Evolutionary conservation across 2,888 invertebrate species (phyloP).

Genomic region (Heterodera filipjevi): DNA sequence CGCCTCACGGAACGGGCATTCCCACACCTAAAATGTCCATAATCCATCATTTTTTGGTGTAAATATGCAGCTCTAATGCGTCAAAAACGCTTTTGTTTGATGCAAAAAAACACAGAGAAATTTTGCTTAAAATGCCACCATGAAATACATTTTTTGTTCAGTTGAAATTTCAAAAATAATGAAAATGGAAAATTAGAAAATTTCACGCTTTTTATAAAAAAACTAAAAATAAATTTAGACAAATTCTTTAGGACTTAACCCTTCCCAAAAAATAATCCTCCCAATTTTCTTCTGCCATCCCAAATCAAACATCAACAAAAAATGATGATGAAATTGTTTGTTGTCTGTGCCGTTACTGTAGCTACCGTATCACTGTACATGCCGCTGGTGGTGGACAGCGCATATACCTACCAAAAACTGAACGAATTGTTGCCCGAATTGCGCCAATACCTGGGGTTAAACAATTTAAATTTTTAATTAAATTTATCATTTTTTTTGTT

Average conservation of each 20-base stretch:
- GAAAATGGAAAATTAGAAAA: too few relatives aligned
- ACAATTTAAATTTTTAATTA: background rate
- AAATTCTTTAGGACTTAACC: background rate
- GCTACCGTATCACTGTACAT: background rate
- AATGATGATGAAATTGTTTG: background rate
- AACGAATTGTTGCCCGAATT: slow-evolving; percentile 27
- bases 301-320: background rate
- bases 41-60: background rate
- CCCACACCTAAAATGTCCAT: background rate
- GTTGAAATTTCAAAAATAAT: too few relatives aligned
- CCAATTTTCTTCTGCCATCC: background rate
- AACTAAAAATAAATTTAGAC: too few relatives aligned
- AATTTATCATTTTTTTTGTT: background rate
- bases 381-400: background rate
- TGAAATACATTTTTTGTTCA: too few relatives aligned
- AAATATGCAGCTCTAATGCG: background rate
- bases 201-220: too few relatives aligned
- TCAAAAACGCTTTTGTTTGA: background rate
- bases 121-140: too few relatives aligned
- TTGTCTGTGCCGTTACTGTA: background rate
- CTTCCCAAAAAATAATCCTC: background rate
- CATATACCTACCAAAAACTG: slow-evolving; percentile 24
- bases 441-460: slow-evolving; percentile 22
- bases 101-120: background rate
- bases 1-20: background rate